These are phyloP conservation scores for Pachycephala philippinensis DNA, from an alignment of 2,113 vertebrate genomes.

Conservation along the genomic window DNA sequence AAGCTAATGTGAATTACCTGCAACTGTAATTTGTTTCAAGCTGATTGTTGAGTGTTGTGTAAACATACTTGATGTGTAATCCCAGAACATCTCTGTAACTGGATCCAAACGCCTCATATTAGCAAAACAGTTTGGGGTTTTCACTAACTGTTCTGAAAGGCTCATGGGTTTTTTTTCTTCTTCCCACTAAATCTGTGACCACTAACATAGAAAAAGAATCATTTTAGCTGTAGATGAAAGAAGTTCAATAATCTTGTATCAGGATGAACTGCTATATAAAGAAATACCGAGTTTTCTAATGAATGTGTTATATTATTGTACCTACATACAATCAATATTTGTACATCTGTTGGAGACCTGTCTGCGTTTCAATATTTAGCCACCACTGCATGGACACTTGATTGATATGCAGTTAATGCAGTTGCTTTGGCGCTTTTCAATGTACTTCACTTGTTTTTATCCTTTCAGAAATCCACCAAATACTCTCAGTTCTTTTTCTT, in stretches of 20 bases:
- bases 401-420: slow-evolving; percentile 42
- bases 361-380: slow-evolving; percentile 40
- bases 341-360: slow-evolving; percentile 52
- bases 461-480: slow-evolving; percentile 59
- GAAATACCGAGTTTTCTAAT: slow-evolving; percentile 41
- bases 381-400: slow-evolving; percentile 60
- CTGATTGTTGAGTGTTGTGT: slow-evolving; percentile 29
- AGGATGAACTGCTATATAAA: slow-evolving; percentile 59
- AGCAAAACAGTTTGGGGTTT: background rate
- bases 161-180: background rate
- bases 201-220: slow-evolving; percentile 16
- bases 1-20: slow-evolving; percentile 53
- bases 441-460: slow-evolving; percentile 57
- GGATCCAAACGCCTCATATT: slow-evolving; percentile 17
- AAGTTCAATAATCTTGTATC: slow-evolving; percentile 61
- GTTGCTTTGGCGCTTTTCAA: slow-evolving; percentile 58
- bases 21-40: slow-evolving; percentile 32
- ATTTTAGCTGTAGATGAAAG: slow-evolving; percentile 49
- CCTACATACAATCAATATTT: slow-evolving; percentile 43
- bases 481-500: slow-evolving; percentile 60
- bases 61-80: slow-evolving; percentile 30
- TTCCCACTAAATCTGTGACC: slow-evolving; percentile 30
- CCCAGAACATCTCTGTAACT: slow-evolving; percentile 17
- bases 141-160: slow-evolving; percentile 30
- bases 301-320: slow-evolving; percentile 69